A percentile compares a stretch with the other conserved stretches of the same genome.
Evolutionary conservation across 1,140 invertebrate species (phyloP).

Genomic region (Drosophila albomicans): DNA sequence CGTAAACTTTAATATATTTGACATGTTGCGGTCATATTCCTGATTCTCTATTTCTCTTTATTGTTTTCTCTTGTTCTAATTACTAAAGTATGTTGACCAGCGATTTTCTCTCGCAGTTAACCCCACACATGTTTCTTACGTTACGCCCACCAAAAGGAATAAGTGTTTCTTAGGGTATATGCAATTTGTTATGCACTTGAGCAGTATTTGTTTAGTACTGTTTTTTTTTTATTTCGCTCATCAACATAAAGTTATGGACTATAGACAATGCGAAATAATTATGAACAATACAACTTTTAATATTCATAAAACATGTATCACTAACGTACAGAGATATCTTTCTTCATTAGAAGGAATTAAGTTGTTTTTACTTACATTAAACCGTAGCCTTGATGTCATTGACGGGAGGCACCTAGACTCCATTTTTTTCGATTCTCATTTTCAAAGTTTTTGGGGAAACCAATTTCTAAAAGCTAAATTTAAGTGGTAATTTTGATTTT

Average conservation of each 20-base stretch:
- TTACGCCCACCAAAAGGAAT: constrained; percentile 51
- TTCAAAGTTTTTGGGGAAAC: no score
- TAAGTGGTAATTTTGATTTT: no score
- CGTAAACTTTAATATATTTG: constrained; percentile 51
- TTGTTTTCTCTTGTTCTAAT: constrained; percentile 57
- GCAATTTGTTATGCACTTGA: constrained; percentile 7
- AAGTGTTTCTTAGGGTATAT: constrained; percentile 9
- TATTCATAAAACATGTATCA: not conserved
- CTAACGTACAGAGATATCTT: not conserved
- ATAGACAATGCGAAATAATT: not conserved
- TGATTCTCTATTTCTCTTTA: constrained; percentile 1
- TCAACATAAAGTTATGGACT: not conserved
- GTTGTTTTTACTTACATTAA: no score
- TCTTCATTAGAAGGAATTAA: not conserved
- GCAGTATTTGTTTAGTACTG: not conserved
- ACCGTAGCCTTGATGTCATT: no score
- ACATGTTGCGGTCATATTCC: constrained; percentile 32
- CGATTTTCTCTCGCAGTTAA: constrained; percentile 35
- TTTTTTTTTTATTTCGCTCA: not conserved
- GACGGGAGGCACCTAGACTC: no score
- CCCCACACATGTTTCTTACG: constrained; percentile 50
- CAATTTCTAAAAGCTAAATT: no score
- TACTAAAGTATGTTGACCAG: constrained; percentile 40
- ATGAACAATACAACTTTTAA: not conserved
- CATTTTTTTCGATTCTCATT: no score